These are phyloP conservation scores for Eidolon helvum DNA, from an alignment of 2,113 vertebrate species.

Conservation along the genomic window DNA sequence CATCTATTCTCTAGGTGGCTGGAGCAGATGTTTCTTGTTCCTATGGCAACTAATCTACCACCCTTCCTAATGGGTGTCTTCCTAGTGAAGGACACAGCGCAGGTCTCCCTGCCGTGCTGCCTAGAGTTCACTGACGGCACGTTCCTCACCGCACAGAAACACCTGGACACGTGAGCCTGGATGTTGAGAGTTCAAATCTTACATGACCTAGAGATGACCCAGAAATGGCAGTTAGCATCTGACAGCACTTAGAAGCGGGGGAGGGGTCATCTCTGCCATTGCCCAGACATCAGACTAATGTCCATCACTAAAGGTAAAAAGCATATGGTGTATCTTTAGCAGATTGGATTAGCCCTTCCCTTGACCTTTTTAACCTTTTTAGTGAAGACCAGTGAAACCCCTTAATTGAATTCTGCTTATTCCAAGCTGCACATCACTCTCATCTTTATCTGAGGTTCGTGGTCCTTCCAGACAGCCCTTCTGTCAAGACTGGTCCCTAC, in stretches of 20 bases:
- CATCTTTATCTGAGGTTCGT: neutral
- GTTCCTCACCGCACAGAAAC: neutral
- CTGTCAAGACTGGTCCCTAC: neutral
- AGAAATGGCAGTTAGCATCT: neutral
- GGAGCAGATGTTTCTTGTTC: constrained; percentile 61
- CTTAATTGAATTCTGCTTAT: constrained; percentile 54
- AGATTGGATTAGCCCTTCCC: constrained; percentile 66
- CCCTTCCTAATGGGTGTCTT: constrained; percentile 9
- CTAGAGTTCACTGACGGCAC: neutral
- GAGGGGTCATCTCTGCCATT: neutral
- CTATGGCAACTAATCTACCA: constrained; percentile 62
- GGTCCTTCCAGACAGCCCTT: neutral
- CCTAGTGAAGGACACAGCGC: neutral
- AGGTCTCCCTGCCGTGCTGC: neutral
- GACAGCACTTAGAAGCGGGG: neutral
- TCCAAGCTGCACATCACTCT: neutral
- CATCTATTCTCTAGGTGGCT: constrained; percentile 49
- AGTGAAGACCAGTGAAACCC: constrained; percentile 43
- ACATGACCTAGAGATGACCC: neutral
- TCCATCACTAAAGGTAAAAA: neutral
- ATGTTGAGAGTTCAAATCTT: neutral
- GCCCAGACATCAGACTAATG: neutral
- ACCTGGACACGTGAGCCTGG: neutral
- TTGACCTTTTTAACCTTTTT: constrained; percentile 20
- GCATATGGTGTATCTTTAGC: neutral